Base-by-base conservation (phyloP, 2,797 vertebrate genomes). In the Philypnodon macrostomus region DNA sequence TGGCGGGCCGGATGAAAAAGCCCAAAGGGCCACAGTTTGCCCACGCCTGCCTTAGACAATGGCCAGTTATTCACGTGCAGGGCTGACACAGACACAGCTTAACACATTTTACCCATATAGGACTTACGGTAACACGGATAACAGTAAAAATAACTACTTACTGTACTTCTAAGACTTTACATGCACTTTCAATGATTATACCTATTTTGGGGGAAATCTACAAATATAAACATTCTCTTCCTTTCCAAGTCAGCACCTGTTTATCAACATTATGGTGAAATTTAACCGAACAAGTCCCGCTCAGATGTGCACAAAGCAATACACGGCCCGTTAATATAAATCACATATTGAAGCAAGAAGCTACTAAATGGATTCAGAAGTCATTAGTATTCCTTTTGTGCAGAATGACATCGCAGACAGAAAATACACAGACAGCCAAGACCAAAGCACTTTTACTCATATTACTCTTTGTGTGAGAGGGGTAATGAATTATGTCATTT, bases 401-500 rank as follows among this genome's bases (percentile, higher is more conserved):
- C 50, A 31, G 60, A 80, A 64, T 71, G 68, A 74, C 56, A 70
- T 57, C 50, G 23, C 45, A 70, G 65, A 54, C 59, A 53, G 58
- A 82, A 27, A 44, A 31, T 17, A 30, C 10, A 44, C 41, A 18
- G 18, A 26, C 39, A n/a, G 15, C 27, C n/a, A 35, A 52, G 38
- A 77, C 61, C 66, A 56, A 66, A 73, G 67, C 68, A 61, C 60
- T 77, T 79, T 64, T 57, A 39, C 59, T 62, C 36, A 24, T 55
- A 61, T 72, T 58, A 68, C n/a, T 57, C 60, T 67, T 58, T 79
- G 67, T 62, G 58, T 64, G 52, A 74, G 60, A 35, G 63, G 53
- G 40, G 67, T 84, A 84, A 77, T 85, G 73, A 85, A 86, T 84
- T 75, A 69, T 69, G 69, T 75, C 74, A 79, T 80, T 83, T 84